Evolutionary conservation across 2,888 invertebrate genomes (phyloP).

Genomic region (Xestia sexstrigata): DNA sequence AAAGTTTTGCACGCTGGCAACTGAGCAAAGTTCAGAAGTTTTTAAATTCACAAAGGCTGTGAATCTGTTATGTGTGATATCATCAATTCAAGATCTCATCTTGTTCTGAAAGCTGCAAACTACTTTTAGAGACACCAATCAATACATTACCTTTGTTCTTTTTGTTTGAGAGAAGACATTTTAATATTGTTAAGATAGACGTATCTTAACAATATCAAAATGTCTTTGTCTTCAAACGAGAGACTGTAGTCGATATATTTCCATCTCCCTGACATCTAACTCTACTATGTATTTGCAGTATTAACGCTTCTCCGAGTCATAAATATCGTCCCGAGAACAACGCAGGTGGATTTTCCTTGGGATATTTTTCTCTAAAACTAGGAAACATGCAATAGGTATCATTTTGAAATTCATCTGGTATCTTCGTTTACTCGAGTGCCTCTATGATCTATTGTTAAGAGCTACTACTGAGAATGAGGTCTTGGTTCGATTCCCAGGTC

Average conservation of each 20-base stretch:
- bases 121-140: too few relatives aligned
- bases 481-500: background rate
- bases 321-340: slow-evolving; percentile 25
- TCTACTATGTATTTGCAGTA: slow-evolving; percentile 18
- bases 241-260: slow-evolving; percentile 32
- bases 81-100: too few relatives aligned
- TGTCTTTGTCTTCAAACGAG: background rate
- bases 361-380: background rate
- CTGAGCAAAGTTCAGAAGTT: background rate
- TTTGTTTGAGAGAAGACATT: too few relatives aligned
- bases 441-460: background rate
- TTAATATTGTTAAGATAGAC: too few relatives aligned
- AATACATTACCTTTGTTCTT: too few relatives aligned
- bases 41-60: background rate
- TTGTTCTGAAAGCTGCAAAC: background rate
- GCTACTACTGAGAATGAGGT: background rate
- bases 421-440: background rate
- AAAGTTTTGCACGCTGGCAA: background rate
- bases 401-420: background rate
- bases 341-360: slow-evolving; percentile 18
- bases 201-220: background rate
- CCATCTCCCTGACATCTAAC: slow-evolving; percentile 25
- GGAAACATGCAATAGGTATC: background rate
- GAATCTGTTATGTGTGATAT: background rate
- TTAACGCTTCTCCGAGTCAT: slow-evolving; percentile 9